These are phyloP conservation scores for Heteromyza rotundicornis DNA, from an alignment of 2,888 invertebrate species.

Conservation along the genomic window DNA sequence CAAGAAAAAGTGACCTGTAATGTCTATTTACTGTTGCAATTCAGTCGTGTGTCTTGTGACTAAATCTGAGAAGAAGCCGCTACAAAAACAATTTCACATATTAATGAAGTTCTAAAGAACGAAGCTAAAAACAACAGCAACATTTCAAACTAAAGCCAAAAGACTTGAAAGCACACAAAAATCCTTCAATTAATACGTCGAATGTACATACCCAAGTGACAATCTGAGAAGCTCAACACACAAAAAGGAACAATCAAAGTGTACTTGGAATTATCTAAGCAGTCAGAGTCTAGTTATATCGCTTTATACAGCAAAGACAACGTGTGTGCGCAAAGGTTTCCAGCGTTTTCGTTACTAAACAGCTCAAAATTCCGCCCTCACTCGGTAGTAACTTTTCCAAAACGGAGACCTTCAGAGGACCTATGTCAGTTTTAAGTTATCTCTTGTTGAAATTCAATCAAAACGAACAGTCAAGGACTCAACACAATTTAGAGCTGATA, in stretches of 20 bases:
- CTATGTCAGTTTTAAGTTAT: constrained; percentile 62
- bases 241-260: too few species aligned
- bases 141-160: background rate
- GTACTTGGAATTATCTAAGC: too few species aligned
- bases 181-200: too few species aligned
- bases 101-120: background rate
- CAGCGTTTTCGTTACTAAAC: constrained; percentile 18
- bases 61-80: constrained; percentile 19
- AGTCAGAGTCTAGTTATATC: too few species aligned
- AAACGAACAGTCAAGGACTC: constrained; percentile 51
- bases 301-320: too few species aligned
- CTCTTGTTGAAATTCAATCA: constrained; percentile 57
- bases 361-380: constrained; percentile 55
- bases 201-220: too few species aligned
- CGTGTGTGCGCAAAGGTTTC: constrained; percentile 24
- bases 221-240: too few species aligned
- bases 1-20: constrained; percentile 25
- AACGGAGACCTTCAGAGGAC: constrained; percentile 56
- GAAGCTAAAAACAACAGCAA: background rate
- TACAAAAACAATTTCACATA: constrained; percentile 9
- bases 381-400: constrained; percentile 51
- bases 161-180: too few species aligned
- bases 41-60: constrained; percentile 22
- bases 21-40: constrained; percentile 31
- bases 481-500: constrained; percentile 55